Conservation (phyloP, 2,113 vertebrate species). For the Epinephelus lanceolatus region DNA sequence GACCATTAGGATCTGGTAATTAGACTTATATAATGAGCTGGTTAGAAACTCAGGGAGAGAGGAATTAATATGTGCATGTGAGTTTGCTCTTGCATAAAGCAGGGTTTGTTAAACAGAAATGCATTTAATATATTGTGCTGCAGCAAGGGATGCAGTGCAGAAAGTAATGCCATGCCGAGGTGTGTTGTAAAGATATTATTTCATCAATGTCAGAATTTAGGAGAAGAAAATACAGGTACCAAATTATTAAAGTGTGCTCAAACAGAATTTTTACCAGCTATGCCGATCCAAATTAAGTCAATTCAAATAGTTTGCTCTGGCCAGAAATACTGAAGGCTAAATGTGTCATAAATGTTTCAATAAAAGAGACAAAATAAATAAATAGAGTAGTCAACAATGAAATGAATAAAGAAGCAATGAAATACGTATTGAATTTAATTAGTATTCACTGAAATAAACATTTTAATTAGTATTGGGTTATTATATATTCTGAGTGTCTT, state of each 20-base stretch:
- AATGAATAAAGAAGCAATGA: too few species aligned
- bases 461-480: too few species aligned
- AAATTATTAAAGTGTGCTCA: neutral
- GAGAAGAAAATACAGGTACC: neutral
- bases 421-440: too few species aligned
- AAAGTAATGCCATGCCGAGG: neutral
- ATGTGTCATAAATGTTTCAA: too few species aligned
- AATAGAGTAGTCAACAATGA: too few species aligned
- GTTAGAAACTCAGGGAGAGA: constrained; percentile 19
- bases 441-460: too few species aligned
- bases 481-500: too few species aligned
- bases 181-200: neutral
- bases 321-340: too few species aligned
- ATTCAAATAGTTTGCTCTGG: too few species aligned
- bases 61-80: constrained; percentile 3
- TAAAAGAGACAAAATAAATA: too few species aligned
- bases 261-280: neutral
- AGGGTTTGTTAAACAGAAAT: neutral
- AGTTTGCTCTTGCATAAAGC: constrained; percentile 14
- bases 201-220: neutral
- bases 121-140: neutral
- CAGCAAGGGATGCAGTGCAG: neutral
- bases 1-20: constrained; percentile 39
- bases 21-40: neutral
- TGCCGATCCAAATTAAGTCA: neutral